Base-by-base conservation (phyloP, 2,888 invertebrate species). In the Chaetoderma sp. region DNA sequence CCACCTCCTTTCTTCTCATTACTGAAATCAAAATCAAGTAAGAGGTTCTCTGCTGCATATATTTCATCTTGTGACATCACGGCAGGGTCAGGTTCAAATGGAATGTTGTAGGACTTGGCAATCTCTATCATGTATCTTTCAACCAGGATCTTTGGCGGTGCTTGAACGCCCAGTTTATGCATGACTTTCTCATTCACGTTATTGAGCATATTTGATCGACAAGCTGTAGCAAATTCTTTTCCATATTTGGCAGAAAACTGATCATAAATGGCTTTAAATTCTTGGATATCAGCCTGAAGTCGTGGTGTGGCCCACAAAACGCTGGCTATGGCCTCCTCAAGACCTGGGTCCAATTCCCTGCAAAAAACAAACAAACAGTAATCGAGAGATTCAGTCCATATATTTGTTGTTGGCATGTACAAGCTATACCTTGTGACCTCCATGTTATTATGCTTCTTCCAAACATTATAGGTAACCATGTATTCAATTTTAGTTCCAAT, bases 241-340 rank as follows among this genome's bases (percentile, higher is more conserved):
- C 98, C 98, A 88, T 98, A 99, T 86, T 99, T 98, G 3, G 91
- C 89, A 25, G 93, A 91, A 60, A 99, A 88, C 70, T 97, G 91
- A 76, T 98, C 97, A 0, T 94, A 91, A 77, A 99, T 93, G 0
- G 94, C 89, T 86, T 91, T 90, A 70, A 92, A 81, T 80, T 91
- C 94, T 85, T 92, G 91, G 36, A 89, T 84, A 75, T 90, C 90
- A 21, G 88, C 84, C 60, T 88, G 86, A 80, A 99, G 89, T 54
- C 98, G 90, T 0, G 98, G 98, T 13, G 98, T 93, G 0, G 95
- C 96, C 99, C 99, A 99, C 68, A 99, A 91, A n/a, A 98, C 88
- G 77, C 93, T 96, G 1, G 96, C 94, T 65, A 99, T 94, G 0
- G 98, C 93, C 87, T 99, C 98, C 2, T 95, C 93, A 16, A 99